phyloP scores from a whole-genome alignment of 2,888 invertebrate genomes.

The Tenodera sinensis region DNA sequence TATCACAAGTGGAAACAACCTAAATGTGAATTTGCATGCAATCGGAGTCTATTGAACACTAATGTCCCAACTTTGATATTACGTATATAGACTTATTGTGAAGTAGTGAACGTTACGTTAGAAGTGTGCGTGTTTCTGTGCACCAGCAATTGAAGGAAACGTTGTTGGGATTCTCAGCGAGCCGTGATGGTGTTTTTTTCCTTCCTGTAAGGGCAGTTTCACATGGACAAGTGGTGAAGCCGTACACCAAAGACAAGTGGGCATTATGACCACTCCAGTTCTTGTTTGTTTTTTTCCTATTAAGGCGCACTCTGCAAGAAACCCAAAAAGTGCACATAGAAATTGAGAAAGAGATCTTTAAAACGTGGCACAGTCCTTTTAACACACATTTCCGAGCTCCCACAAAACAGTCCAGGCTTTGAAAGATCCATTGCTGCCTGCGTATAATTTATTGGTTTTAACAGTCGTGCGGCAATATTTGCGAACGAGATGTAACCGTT shows the following conservation, averaged over 20 bases:
- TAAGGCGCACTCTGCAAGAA: background rate
- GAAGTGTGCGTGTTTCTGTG: background rate
- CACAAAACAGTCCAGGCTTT: too few species aligned
- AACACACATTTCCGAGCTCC: too few species aligned
- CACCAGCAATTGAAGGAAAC: background rate
- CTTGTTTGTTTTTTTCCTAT: background rate
- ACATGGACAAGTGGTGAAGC: background rate
- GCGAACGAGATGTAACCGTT: too few species aligned
- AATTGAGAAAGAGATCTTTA: background rate
- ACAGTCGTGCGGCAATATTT: background rate
- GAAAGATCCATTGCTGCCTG: too few species aligned
- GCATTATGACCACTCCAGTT: background rate
- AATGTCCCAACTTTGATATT: too few species aligned
- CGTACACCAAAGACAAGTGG: background rate
- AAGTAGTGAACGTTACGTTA: too few species aligned
- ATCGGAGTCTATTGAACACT: too few species aligned
- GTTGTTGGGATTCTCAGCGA: background rate
- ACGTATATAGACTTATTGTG: too few species aligned
- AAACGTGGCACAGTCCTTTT: background rate
- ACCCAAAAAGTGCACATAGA: background rate
- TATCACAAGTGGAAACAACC: too few species aligned
- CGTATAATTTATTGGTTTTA: background rate
- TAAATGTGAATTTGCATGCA: too few species aligned
- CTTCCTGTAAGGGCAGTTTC: background rate
- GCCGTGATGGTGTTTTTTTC: background rate